Conservation (phyloP, 2,113 vertebrate genomes). For the Albula glossodonta region DNA sequence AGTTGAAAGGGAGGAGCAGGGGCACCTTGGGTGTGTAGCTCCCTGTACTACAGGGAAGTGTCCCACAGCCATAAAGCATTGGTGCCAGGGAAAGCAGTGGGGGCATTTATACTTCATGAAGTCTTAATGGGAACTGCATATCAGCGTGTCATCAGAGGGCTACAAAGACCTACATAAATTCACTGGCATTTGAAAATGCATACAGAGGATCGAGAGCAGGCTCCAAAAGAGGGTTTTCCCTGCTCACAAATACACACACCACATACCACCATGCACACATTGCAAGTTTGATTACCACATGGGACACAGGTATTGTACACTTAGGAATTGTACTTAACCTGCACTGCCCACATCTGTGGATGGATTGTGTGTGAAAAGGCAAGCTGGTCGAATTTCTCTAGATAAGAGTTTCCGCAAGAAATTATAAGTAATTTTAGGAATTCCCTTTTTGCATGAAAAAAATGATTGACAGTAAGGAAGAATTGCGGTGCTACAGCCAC, state of each 20-base stretch:
- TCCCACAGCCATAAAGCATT: conserved; percentile 46
- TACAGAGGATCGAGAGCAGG: not conserved
- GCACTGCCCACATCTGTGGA: no score
- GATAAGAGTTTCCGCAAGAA: no score
- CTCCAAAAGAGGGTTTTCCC: no score
- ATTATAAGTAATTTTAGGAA: no score
- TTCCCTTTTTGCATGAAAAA: no score
- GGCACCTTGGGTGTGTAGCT: conserved; percentile 38
- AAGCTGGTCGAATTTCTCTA: no score
- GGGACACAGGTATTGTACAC: no score
- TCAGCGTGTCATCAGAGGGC: conserved; percentile 30
- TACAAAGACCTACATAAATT: not conserved
- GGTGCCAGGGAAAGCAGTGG: conserved; percentile 26
- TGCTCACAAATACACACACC: not conserved
- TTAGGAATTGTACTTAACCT: no score
- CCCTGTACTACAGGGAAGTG: not conserved
- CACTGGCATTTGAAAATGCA: conserved; percentile 38
- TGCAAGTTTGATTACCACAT: no score
- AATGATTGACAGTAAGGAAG: no score
- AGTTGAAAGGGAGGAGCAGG: conserved; percentile 55
- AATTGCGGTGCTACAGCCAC: no score
- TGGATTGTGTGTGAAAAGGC: no score
- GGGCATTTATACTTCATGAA: conserved; percentile 35
- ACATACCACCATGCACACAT: not conserved
- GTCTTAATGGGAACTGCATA: conserved; percentile 41